Evolutionary conservation across 2,113 vertebrate species (phyloP), one percentile per base, ranked within the genome.

Genomic region (Notechis scutatus): DNA sequence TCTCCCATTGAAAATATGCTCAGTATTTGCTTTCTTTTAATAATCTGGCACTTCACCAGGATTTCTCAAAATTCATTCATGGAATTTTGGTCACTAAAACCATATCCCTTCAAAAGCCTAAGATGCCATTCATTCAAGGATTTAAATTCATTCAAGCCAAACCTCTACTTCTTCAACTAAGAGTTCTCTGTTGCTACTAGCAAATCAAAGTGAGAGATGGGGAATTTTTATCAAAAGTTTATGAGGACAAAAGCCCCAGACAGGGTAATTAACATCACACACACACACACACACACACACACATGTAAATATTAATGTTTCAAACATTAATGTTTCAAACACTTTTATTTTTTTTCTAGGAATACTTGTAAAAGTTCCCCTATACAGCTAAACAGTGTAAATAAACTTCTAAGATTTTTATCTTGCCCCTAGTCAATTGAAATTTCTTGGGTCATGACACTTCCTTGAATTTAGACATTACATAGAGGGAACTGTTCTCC

Each of bases 381-480:
- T 52, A 29, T 42, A 74, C 47, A 94, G 10, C 56, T 92, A 1
- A 74, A 12, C 26, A 89, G 92, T 29, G 23, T 15, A 12, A 12
- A 10, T 54, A 61, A 81, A 85, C n/a, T 86, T 89, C 88, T 59
- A n/a, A 86, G 55, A 55, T 57, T 90, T 81, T 81, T n/a, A 92
- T 61, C 29, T 26, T 92, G 74, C 56, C 93, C 86, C 52, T 14
- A 1, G 42, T 88, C 20, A n/a, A 57, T 91, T 93, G 89, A 87
- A 90, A 91, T 93, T 94, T 24, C 57, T 42, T 89, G 29, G 64
- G 29, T 29, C 20, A 74, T 4, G 8, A 3, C 59, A 93, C 91
- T 93, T 90, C 92, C 59, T 1, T 89, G 89, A 96, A 94, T 11
- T 91, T 92, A 92, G 47, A 90, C 61, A 29, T 45, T 90, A 93